These are phyloP conservation scores for Muscicapa striata DNA, from an alignment of 2,797 vertebrate species.

Conservation along the genomic window DNA sequence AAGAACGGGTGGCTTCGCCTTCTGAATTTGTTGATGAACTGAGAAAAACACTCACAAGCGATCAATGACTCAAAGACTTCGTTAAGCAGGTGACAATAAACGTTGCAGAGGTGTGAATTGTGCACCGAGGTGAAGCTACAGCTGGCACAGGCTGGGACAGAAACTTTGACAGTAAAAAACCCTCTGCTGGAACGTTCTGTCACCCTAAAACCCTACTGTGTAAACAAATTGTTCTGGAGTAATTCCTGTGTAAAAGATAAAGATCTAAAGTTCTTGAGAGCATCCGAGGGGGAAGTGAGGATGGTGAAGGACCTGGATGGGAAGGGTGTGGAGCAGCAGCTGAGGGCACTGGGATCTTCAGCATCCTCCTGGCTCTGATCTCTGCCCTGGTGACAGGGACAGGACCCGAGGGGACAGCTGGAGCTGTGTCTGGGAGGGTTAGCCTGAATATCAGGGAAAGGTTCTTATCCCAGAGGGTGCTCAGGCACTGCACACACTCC, in stretches of 20 bases:
- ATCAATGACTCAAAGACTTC: neutral
- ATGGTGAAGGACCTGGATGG: neutral
- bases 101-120: neutral
- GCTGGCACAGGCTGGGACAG: neutral
- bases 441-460: neutral
- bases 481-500: neutral
- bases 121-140: neutral
- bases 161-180: neutral
- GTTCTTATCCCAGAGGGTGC: neutral
- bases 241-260: neutral
- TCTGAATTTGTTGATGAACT: neutral
- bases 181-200: neutral
- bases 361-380: rapidly evolving
- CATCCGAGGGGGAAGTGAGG: neutral
- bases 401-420: neutral
- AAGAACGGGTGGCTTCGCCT: rapidly evolving
- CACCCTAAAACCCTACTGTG: neutral
- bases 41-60: rapidly evolving
- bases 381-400: neutral
- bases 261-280: neutral
- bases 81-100: neutral
- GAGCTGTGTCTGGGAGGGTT: neutral
- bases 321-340: neutral
- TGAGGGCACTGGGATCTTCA: neutral
- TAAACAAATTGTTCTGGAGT: neutral